Evolutionary conservation across 2,113 vertebrate species (phyloP).

Genomic region (Myiopsitta monachus): DNA sequence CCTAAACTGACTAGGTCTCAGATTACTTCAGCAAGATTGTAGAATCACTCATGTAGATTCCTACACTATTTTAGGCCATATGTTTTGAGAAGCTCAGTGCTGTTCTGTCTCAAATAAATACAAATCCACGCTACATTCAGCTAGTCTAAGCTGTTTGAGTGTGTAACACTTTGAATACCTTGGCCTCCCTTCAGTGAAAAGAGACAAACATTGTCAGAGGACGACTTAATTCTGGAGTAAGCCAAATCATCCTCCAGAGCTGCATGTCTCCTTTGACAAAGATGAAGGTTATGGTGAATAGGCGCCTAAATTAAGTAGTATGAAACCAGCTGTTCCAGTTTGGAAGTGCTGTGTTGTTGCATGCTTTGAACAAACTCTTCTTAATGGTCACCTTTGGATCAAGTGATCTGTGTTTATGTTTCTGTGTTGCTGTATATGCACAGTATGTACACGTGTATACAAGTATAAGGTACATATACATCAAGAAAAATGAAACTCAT

Average conservation of each 20-base stretch:
- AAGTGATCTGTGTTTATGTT: neutral
- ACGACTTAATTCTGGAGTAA: neutral
- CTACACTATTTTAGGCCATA: neutral
- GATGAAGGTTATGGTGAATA: neutral
- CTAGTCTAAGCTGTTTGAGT: neutral
- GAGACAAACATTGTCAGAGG: neutral
- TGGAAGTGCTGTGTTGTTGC: neutral
- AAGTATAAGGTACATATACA: neutral
- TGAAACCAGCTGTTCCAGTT: slow-evolving; percentile 43
- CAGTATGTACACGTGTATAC: neutral
- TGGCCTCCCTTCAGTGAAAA: neutral
- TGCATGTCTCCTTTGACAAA: neutral
- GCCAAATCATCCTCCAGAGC: neutral
- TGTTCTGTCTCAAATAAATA: neutral
- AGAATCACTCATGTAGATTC: fast-evolving
- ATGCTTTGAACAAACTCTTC: neutral
- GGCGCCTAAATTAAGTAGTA: neutral
- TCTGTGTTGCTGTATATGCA: neutral
- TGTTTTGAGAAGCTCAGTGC: neutral
- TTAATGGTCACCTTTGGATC: neutral
- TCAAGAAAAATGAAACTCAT: neutral
- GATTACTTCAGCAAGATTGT: neutral
- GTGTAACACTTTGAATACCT: neutral
- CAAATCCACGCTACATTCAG: neutral
- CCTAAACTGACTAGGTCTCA: neutral